phyloP scores from a whole-genome alignment of 2,113 vertebrate genomes.

The Colinus virginianus region DNA sequence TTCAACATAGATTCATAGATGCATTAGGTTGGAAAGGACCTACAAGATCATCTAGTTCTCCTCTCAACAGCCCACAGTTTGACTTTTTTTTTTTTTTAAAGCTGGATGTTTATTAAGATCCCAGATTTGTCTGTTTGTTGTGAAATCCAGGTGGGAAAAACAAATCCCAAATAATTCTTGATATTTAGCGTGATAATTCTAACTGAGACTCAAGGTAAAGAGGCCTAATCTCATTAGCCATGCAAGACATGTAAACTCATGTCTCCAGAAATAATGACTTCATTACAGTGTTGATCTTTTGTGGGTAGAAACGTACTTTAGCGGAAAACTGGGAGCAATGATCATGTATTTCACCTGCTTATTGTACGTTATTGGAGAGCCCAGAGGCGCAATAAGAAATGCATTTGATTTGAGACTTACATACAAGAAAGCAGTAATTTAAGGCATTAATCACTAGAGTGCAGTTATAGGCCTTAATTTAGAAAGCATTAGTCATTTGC shows the following conservation, averaged over 20 bases:
- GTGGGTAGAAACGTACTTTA: not conserved
- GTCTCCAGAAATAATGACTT: conserved; percentile 26
- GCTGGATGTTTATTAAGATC: not conserved
- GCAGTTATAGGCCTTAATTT: conserved; percentile 28
- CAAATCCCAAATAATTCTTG: not conserved
- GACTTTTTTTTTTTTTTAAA: not conserved
- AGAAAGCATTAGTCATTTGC: not conserved
- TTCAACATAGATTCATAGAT: not conserved
- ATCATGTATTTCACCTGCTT: conserved; percentile 4
- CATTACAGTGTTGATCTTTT: not conserved
- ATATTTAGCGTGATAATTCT: conserved; percentile 26
- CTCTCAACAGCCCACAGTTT: not conserved
- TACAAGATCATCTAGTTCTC: not conserved
- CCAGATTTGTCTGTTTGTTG: not conserved
- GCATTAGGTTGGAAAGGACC: too few relatives aligned
- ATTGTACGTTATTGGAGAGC: not conserved
- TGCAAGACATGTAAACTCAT: not conserved
- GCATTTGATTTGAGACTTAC: not conserved
- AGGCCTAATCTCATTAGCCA: not conserved
- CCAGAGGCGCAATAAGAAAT: conserved; percentile 8
- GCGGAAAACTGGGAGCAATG: not conserved
- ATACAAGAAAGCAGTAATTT: conserved; percentile 13
- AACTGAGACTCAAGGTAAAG: not conserved
- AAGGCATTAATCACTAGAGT: conserved; percentile 47
- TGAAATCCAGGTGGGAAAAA: conserved; percentile 7